Evolutionary conservation across 1,140 invertebrate genomes (phyloP).

Genomic region (Cherax destructor): DNA sequence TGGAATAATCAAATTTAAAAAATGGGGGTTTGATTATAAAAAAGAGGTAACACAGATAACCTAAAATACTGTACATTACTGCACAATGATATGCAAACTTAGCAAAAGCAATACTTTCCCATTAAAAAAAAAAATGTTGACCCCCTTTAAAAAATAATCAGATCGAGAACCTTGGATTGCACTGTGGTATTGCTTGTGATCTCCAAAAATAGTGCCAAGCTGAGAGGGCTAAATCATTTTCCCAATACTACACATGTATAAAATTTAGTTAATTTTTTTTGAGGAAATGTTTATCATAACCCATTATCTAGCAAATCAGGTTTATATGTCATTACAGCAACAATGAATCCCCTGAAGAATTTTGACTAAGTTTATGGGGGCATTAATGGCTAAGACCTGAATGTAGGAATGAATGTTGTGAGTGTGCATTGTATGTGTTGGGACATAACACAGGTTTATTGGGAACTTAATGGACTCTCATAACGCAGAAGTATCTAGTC

Average conservation of each 20-base stretch:
- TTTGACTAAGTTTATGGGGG: neutral
- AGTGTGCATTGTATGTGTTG: slow-evolving; percentile 10
- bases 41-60: neutral
- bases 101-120: too few species aligned
- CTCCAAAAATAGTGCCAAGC: neutral
- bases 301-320: too few species aligned
- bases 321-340: neutral
- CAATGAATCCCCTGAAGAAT: neutral
- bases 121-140: too few species aligned
- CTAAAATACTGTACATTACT: neutral
- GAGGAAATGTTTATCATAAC: too few species aligned
- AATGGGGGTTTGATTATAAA: too few species aligned
- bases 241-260: neutral
- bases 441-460: slow-evolving; percentile 23
- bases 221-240: neutral
- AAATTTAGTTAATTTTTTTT: neutral
- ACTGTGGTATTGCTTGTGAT: neutral
- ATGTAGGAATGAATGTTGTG: slow-evolving; percentile 11
- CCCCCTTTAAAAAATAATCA: neutral
- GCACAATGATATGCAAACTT: neutral
- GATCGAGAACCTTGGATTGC: neutral
- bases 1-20: too few species aligned
- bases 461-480: slow-evolving; percentile 24
- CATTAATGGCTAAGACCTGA: neutral
- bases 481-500: slow-evolving; percentile 29